These are phyloP conservation scores for Willowsia nigromaculata DNA, from an alignment of 2,888 invertebrate species.

Conservation along the genomic window DNA sequence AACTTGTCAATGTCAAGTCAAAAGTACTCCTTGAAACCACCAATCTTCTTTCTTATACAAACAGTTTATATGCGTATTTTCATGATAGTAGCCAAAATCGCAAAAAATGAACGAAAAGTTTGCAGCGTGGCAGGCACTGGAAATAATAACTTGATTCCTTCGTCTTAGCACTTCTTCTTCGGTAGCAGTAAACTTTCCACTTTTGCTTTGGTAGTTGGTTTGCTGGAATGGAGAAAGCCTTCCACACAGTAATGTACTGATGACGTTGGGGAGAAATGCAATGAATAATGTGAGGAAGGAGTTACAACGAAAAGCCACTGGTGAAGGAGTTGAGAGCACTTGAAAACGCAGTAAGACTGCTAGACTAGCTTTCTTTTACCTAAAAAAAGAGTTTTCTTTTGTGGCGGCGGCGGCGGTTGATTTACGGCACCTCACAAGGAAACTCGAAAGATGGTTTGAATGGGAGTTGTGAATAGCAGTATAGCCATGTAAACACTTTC, in stretches of 20 bases:
- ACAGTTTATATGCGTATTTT: not conserved
- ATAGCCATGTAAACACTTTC: not conserved
- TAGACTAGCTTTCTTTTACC: not conserved
- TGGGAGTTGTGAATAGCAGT: not conserved
- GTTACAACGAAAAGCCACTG: not conserved
- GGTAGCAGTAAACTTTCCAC: not conserved
- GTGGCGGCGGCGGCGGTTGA: not conserved
- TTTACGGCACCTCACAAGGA: not conserved
- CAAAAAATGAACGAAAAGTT: not conserved
- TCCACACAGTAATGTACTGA: not conserved
- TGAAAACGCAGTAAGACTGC: not conserved
- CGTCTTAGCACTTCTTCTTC: not conserved
- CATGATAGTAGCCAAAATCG: not conserved
- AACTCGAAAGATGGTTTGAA: not conserved
- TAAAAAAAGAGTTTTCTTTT: not conserved
- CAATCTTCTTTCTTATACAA: not conserved
- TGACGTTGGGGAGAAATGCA: not conserved
- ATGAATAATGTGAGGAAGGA: not conserved
- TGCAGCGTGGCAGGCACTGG: not conserved
- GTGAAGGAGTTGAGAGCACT: not conserved
- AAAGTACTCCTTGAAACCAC: not conserved
- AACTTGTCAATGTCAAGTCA: conserved; percentile 25
- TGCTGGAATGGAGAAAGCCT: not conserved
- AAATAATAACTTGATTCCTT: not conserved
- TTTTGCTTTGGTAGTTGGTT: not conserved